phyloP scores from a whole-genome alignment of 2,113 vertebrate species.

The Engystomops pustulosus region DNA sequence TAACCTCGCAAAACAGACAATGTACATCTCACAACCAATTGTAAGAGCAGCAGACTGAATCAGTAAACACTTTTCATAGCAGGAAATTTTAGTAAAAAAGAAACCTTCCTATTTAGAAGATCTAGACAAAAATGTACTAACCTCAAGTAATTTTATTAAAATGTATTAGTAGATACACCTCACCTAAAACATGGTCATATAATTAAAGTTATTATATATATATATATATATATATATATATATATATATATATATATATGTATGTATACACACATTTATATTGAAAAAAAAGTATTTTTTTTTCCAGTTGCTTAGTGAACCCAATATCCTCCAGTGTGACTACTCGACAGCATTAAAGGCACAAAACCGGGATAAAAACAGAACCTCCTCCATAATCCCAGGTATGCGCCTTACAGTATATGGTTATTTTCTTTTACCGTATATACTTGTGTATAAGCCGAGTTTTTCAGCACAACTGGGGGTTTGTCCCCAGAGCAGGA shows the following conservation, averaged over 20 bases:
- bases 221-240: too few relatives aligned
- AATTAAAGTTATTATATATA: too few relatives aligned
- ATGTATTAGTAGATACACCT: background rate
- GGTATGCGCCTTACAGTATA: too few relatives aligned
- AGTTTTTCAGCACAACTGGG: too few relatives aligned
- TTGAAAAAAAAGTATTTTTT: constrained; percentile 19
- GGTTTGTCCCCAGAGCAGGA: too few relatives aligned
- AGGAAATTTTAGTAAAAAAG: background rate
- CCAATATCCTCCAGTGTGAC: constrained; percentile 80
- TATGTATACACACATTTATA: too few relatives aligned
- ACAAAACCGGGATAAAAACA: constrained; percentile 86
- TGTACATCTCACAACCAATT: background rate
- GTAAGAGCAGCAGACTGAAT: background rate
- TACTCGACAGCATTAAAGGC: constrained; percentile 84
- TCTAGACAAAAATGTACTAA: background rate
- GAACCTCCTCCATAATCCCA: constrained; percentile 84
- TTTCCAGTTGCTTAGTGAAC: constrained; percentile 83
- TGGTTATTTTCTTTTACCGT: too few relatives aligned
- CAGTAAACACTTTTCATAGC: constrained; percentile 7
- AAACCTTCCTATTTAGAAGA: background rate
- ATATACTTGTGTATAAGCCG: too few relatives aligned
- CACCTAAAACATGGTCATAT: background rate
- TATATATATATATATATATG: too few relatives aligned
- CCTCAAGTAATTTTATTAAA: background rate
- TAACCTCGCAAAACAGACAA: constrained; percentile 35